Conservation (phyloP, 2,797 vertebrate genomes). For the Helostoma temminkii region DNA sequence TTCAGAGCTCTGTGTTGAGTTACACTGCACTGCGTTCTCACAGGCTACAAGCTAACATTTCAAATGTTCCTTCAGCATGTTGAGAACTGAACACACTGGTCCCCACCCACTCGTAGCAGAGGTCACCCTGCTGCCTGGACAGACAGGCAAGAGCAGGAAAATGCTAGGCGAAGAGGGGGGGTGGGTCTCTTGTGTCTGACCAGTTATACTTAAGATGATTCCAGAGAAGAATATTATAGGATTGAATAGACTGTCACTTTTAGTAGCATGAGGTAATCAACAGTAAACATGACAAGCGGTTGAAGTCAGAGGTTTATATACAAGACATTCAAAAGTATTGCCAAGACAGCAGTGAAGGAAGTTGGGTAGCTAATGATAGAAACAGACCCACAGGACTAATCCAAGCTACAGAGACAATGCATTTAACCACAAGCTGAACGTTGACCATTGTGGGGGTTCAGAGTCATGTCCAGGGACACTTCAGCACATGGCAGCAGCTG, state of each 20-base stretch:
- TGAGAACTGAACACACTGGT: slow-evolving; percentile 61
- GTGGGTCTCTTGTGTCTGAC: slow-evolving; percentile 12
- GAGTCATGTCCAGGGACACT: no score
- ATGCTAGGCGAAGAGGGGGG: slow-evolving; percentile 37
- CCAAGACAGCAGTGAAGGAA: slow-evolving; percentile 24
- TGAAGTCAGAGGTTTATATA: slow-evolving; percentile 30
- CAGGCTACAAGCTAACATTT: slow-evolving; percentile 61
- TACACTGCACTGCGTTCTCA: slow-evolving; percentile 54
- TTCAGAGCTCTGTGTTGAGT: no score
- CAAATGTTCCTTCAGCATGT: slow-evolving; percentile 71
- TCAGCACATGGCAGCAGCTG: no score
- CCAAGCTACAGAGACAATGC: slow-evolving; percentile 18
- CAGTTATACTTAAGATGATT: slow-evolving; percentile 14
- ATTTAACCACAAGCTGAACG: no score
- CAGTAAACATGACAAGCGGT: slow-evolving; percentile 28
- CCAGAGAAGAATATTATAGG: neutral
- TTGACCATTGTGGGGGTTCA: no score
- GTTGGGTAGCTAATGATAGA: slow-evolving; percentile 56
- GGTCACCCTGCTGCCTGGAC: slow-evolving; percentile 67
- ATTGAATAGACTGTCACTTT: slow-evolving; percentile 12
- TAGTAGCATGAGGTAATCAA: slow-evolving; percentile 5
- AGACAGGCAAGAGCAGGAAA: slow-evolving; percentile 39
- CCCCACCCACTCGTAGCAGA: slow-evolving; percentile 67
- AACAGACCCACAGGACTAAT: slow-evolving; percentile 49
- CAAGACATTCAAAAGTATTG: slow-evolving; percentile 21